phyloP scores from a whole-genome alignment of 1,140 invertebrate species.

The Brachionus angularis region DNA sequence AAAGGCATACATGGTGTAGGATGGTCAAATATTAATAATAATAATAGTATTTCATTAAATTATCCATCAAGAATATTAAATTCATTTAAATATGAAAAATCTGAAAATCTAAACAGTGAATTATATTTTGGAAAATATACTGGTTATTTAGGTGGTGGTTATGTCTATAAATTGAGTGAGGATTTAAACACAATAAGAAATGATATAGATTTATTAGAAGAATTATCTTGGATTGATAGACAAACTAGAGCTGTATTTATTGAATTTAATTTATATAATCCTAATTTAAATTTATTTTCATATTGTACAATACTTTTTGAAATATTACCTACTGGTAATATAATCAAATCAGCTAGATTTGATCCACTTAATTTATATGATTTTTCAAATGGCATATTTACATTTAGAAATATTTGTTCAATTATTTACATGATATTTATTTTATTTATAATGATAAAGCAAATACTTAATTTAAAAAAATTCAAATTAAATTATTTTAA shows the following conservation, averaged over 20 bases:
- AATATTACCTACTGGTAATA: slow-evolving; percentile 60
- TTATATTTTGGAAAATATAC: slow-evolving; percentile 58
- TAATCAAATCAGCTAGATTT: slow-evolving; percentile 59
- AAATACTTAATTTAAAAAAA: background rate
- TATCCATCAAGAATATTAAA: too few species aligned
- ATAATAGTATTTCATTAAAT: too few species aligned
- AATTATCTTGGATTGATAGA: slow-evolving; percentile 61
- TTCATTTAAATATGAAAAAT: slow-evolving; percentile 55
- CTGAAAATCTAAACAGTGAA: slow-evolving; percentile 56
- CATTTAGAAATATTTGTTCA: background rate
- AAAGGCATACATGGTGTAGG: background rate
- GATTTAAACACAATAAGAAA: slow-evolving; percentile 50
- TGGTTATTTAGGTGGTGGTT: slow-evolving; percentile 62
- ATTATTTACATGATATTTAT: background rate
- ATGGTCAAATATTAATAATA: too few species aligned
- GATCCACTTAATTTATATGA: slow-evolving; percentile 50
- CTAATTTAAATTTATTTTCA: slow-evolving; percentile 60
- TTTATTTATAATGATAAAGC: background rate
- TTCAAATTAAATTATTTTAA: slow-evolving; percentile 46
- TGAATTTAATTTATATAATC: slow-evolving; percentile 64
- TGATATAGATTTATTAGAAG: slow-evolving; percentile 55
- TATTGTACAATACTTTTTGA: slow-evolving; percentile 60
- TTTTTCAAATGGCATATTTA: too few species aligned
- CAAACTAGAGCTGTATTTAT: slow-evolving; percentile 62
- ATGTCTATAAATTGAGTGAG: slow-evolving; percentile 59